Conservation (phyloP, 2,888 invertebrate species). For the Eupeodes luniger region DNA sequence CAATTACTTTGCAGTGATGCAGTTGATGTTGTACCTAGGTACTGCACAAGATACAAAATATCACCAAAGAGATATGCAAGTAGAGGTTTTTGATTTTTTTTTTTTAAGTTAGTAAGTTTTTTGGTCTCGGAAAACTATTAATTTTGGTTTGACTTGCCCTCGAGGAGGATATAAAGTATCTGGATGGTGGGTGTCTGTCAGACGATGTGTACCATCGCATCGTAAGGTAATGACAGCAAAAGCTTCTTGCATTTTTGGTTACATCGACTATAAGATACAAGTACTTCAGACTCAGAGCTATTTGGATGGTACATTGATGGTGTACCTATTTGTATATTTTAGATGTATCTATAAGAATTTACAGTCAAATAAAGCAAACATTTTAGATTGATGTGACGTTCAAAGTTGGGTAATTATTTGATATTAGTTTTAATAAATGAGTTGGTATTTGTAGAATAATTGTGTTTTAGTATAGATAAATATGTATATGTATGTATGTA, state of each 20-base stretch:
- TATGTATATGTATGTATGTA: no score
- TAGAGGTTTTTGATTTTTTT: not conserved
- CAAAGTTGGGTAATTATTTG: conserved; percentile 48
- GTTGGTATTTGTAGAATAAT: not conserved
- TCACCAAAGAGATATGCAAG: not conserved
- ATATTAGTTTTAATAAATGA: conserved; percentile 37
- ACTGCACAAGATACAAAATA: conserved; percentile 27
- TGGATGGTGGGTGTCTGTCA: conserved; percentile 36
- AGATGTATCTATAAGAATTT: not conserved
- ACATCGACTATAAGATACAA: not conserved
- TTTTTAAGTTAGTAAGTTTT: not conserved
- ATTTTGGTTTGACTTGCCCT: conserved; percentile 55
- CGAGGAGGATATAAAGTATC: conserved; percentile 39
- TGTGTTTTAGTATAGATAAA: not conserved
- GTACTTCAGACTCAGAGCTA: not conserved
- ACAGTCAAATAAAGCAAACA: conserved; percentile 33
- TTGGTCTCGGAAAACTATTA: conserved; percentile 47
- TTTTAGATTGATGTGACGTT: conserved; percentile 52
- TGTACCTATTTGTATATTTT: not conserved
- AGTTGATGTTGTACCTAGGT: not conserved
- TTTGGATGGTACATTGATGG: no score
- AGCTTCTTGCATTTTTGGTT: conserved; percentile 44
- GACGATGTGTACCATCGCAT: conserved; percentile 21
- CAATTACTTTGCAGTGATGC: not conserved
- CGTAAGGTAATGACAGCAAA: conserved; percentile 43